Evolutionary conservation across 2,797 vertebrate species (phyloP), one percentile per base, ranked within the genome.

Genomic region (Acropternis orthonyx): DNA sequence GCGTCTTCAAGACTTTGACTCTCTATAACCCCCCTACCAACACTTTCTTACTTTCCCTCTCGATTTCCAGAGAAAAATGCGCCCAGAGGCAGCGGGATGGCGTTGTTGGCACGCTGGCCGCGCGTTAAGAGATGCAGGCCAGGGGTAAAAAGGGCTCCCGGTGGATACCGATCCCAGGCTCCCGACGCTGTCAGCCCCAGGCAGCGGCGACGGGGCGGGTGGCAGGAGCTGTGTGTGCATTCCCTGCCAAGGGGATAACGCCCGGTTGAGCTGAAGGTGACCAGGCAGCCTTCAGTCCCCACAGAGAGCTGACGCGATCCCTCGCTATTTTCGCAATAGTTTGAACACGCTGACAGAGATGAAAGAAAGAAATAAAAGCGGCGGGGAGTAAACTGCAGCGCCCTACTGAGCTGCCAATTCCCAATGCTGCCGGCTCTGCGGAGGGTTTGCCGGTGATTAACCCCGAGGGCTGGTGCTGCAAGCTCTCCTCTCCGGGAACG

Each of bases 51-150:
- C 9, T 58, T 52, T 27, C 9, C 63, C 52, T 41, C 71, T 30
- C 44, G 8, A 5, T 78, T 63, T 67, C 59, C 76, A 26, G 8
- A 39, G 44, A 28, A 37, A 65, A 66, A 10, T 18, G 46, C 13
- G 0, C 15, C 43, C 44, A 3, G 54, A 14, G 39, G 7, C 48
- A 56, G 66, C 6, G n/a, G 43, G n/a, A 9, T 9, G 55, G 68
- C 18, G 23, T 27, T n/a, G 41, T 6, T 56, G 1, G 14, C 36
- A 4, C 36, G 3, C 56, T 10, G 46, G 28, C 34, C 23, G 10
- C 20, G 16, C 7, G 2, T 7, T 5, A 0, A 4, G 41, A 8
- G 51, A 2, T 21, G 65, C 46, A 4, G 26, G 39, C 43, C 36
- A 26, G 0, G 43, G 41, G 5, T 27, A 17, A 4, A 2, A 4